Evolutionary conservation across 30 jellyfish, hydroid and myxozoan genomes (phyloP).

Genomic region (Aurelia sp.): DNA sequence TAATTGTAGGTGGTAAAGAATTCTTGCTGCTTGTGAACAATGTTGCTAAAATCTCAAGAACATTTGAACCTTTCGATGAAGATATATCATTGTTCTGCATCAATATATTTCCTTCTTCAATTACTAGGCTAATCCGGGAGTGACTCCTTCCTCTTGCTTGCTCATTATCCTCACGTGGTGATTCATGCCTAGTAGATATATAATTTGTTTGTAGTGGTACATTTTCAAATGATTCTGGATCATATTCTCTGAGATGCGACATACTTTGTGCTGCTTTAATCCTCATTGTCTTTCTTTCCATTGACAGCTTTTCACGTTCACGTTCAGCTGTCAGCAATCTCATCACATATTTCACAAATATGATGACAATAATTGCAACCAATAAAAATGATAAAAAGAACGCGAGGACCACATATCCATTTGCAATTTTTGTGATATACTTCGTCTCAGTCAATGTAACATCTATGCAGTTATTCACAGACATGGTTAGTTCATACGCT

Average conservation of each 20-base stretch:
- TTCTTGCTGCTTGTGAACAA: slow-evolving; percentile 47
- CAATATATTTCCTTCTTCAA: slow-evolving; percentile 19
- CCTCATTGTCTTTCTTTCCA: slow-evolving; percentile 24
- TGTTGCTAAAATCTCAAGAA: slow-evolving; percentile 23
- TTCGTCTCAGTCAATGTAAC: slow-evolving; percentile 2
- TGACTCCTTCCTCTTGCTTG: slow-evolving; percentile 35
- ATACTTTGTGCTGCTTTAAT: slow-evolving; percentile 9
- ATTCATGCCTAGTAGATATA: slow-evolving; percentile 1
- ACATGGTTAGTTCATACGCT: neutral
- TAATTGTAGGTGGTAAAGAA: slow-evolving; percentile 43
- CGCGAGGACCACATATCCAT: slow-evolving; percentile 45
- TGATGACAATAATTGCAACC: slow-evolving; percentile 17
- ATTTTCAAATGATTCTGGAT: neutral
- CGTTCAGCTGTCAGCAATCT: slow-evolving; percentile 11
- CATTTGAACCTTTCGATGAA: neutral
- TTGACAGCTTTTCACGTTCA: slow-evolving; percentile 18
- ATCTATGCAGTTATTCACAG: neutral
- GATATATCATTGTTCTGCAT: neutral
- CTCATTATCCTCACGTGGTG: neutral
- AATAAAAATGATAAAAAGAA: slow-evolving; percentile 37
- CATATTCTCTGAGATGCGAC: neutral
- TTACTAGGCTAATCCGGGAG: slow-evolving; percentile 5
- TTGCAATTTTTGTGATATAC: slow-evolving; percentile 15
- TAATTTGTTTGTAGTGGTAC: slow-evolving; percentile 26
- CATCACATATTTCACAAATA: slow-evolving; percentile 20